Evolutionary conservation across 2,113 vertebrate genomes (phyloP).

Genomic region (Chascanopsetta lugubris): DNA sequence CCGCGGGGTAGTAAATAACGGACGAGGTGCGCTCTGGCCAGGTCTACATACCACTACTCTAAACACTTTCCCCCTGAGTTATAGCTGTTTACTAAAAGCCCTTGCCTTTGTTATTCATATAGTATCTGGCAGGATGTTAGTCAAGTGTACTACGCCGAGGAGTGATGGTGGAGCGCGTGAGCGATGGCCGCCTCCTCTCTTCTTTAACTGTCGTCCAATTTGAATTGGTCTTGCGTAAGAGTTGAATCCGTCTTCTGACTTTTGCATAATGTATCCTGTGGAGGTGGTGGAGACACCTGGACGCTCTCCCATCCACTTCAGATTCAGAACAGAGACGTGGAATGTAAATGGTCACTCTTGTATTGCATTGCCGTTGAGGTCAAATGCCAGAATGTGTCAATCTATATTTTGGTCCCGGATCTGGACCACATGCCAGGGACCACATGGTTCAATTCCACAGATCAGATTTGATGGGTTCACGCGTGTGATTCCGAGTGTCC

Average conservation of each 20-base stretch:
- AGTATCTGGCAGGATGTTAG: constrained; percentile 53
- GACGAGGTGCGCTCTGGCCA: constrained; percentile 67
- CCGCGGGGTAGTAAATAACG: constrained; percentile 73
- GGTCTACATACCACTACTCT: constrained; percentile 73
- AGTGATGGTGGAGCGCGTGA: constrained; percentile 29
- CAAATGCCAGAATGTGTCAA: neutral
- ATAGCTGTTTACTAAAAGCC: constrained; percentile 77
- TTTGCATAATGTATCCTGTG: constrained; percentile 34
- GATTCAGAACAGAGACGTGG: constrained; percentile 25
- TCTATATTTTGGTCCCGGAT: no score
- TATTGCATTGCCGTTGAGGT: constrained; percentile 17
- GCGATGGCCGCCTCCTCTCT: constrained; percentile 23
- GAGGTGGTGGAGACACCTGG: neutral
- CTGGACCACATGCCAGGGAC: no score
- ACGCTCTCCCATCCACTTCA: constrained; percentile 13
- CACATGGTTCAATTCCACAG: no score
- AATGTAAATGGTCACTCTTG: constrained; percentile 35
- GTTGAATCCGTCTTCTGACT: constrained; percentile 25
- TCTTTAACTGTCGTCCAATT: constrained; percentile 30
- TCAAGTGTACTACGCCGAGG: constrained; percentile 49
- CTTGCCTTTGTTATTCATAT: constrained; percentile 69
- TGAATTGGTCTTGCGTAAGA: constrained; percentile 34
- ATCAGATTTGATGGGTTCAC: no score
- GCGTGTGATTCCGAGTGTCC: no score
- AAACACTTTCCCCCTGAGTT: constrained; percentile 76